Evolutionary conservation across 2,888 invertebrate genomes (phyloP), one percentile per base, ranked within the genome.

Genomic region (Patella pellucida): DNA sequence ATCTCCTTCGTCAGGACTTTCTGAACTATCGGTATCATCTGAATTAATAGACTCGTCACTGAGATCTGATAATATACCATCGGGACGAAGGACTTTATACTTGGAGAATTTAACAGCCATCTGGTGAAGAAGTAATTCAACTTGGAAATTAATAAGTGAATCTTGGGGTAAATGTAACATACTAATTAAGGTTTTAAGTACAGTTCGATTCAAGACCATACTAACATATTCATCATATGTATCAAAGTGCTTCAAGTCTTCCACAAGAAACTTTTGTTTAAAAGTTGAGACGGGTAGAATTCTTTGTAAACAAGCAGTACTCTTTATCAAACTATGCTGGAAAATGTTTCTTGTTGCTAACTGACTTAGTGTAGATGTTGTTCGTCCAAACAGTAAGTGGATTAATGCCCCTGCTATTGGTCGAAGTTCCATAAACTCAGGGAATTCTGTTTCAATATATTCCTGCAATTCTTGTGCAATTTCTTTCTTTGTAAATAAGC

Each of bases 221-320:
- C 78, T 82, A n/a, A 87, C 82, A 76, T 86, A 86, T 52, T 87
- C 86, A 72, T 86, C 84, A 31, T 85, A 86, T 16, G 81, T 79
- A 51, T 82, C 84, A 12, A 72, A 72, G 68, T 83, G 80, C 0
- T 78, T 74, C 51, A 86, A 79, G 14, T 83, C 81, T 9, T 82
- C 80, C 11, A 81, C 76, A n/a, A 75, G 77, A 71, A 85, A 82
- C 74, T 81, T 78, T n/a, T 83, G 79, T 72, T 80, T 79, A 14
- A 86, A 76, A 9, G 83, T 79, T 9, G 83, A 77, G 1, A 81
- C 82, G 0, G 85, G 84, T 69, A 86, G 75, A 27, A 87, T 79
- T 72, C 81, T 81, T 31, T 81, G 77, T 14, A 87, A 73, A 74
- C 83, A 84, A 2, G 76, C 67, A 16, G 82, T 76, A 52, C 83